Conservation (phyloP, 2,113 vertebrate genomes). For the Holacanthus passer region DNA sequence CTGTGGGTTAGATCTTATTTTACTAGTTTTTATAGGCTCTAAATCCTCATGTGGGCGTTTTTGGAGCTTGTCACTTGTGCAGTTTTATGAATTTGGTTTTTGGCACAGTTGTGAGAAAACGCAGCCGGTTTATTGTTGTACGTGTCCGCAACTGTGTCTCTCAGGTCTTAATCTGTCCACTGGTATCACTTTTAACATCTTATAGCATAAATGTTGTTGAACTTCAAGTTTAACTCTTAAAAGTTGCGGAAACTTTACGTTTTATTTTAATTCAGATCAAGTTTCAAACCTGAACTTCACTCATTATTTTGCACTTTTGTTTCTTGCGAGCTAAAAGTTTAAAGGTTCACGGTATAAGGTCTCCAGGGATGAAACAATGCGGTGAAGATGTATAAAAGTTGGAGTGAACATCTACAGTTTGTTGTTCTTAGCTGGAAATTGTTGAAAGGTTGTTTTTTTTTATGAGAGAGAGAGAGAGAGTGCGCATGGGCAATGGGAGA, state of each 20-base stretch:
- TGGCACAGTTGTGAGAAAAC: conserved; percentile 13
- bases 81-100: conserved; percentile 1
- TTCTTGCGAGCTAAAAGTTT: background rate
- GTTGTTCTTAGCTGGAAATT: conserved; percentile 52
- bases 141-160: conserved; percentile 7
- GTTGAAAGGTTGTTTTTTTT: conserved; percentile 40
- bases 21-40: background rate
- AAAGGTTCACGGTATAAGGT: background rate
- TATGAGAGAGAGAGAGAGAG: conserved; percentile 31
- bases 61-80: background rate
- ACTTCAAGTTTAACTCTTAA: background rate
- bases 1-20: background rate
- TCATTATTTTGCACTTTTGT: background rate
- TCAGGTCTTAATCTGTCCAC: background rate
- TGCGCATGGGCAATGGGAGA: conserved; percentile 84
- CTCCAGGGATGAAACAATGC: background rate
- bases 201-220: background rate
- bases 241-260: background rate
- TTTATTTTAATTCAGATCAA: background rate
- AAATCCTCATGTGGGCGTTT: background rate
- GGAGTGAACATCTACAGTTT: background rate
- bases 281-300: background rate
- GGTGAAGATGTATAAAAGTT: background rate
- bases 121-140: background rate
- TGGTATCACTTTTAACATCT: background rate